Evolutionary conservation across 1,140 invertebrate genomes (phyloP), one percentile per base, ranked within the genome.

Genomic region (Drosophila ercepeae): DNA sequence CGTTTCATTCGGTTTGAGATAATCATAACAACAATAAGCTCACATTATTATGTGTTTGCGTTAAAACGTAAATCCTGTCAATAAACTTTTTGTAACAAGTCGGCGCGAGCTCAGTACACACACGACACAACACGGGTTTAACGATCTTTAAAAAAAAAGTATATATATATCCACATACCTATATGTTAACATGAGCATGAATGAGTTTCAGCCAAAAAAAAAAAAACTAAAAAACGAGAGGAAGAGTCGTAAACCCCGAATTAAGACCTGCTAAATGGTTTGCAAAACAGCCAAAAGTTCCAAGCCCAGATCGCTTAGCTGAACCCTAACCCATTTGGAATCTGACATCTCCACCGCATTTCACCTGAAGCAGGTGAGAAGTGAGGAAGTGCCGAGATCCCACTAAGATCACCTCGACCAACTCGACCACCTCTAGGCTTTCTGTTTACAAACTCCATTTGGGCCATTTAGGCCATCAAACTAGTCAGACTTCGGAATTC

Each of bases 81-180:
- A 78, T 86, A 79, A 86, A 73, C 75, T 84, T 57, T 86, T 60
- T 65, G 69, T 76, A 82, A 77, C 49, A 60, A 46, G 45, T 50
- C 54, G 39, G 13, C 60, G 63, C 63, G 63, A 67, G 39, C 49
- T 51, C 19, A 21, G 36, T 55, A 49, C 36, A 34, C 36, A 34
- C 32, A 44, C 60, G 53, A 55, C 45, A 54, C 34, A 57, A 68
- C 50, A 50, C 63, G 57, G 71, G 81, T 86, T 84, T 78, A 84
- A 84, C 51, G 81, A 69, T 81, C 81, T 59, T 48, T 61, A 21
- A 59, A 54, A 64, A 78, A 61, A 75, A 46, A 27, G 39, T 36
- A 34, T 45, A 46, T 9, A 9, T 18, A 34, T 36, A 44, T 44
- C 46, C 55, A 18, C 50, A 23, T 51, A 73, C 46, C 32, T 60